Base-by-base conservation (phyloP, 1,140 invertebrate species). In the Zaprionus inermis region DNA sequence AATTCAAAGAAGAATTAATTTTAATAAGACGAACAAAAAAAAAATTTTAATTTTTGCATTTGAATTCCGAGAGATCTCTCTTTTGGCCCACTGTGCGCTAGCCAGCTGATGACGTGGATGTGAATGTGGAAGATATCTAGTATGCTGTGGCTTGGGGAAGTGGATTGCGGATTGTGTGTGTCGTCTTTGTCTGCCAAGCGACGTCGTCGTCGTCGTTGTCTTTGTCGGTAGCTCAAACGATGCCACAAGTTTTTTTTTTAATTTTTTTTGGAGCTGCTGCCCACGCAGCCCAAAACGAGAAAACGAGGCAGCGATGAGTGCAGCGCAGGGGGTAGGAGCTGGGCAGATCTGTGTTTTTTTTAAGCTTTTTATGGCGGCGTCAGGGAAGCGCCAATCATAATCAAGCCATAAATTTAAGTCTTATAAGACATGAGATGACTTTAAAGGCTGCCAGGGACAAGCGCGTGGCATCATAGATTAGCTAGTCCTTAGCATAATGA, bases 321-420 rank as follows among this genome's bases (percentile, higher is more conserved):
- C n/a, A 20, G n/a, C 16, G 3, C 14, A n/a, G 38, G 7, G 2
- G 0, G 36, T 4, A 14, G 36, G 5, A 6, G 28, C 12, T n/a
- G 16, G 28, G n/a, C 9, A 54, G 36, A 55, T 69, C 51, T 30
- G 16, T 12, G 56, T 60, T 3, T 28, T 3, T 28, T 49, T 49
- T 69, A 20, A 69, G 65, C 49, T 69, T 61, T 61, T 68, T 73
- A 68, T 73, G 58, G 32, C 58, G 65, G 65, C 71, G 65, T 68
- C 65, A 60, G 71, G 56, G 49, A 73, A 73, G 71, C 71, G 71
- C 71, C 71, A 73, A 73, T 69, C 65, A 69, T 73, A 73, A 73
- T 73, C 71, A 73, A 73, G 65, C 57, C 64, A 55, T 61, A 73
- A 69, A 56, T 57, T 55, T 57, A 46, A 73, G 55, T 56, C 56